Evolutionary conservation across 2,797 vertebrate species (phyloP).

Genomic region (Cossypha heuglini): DNA sequence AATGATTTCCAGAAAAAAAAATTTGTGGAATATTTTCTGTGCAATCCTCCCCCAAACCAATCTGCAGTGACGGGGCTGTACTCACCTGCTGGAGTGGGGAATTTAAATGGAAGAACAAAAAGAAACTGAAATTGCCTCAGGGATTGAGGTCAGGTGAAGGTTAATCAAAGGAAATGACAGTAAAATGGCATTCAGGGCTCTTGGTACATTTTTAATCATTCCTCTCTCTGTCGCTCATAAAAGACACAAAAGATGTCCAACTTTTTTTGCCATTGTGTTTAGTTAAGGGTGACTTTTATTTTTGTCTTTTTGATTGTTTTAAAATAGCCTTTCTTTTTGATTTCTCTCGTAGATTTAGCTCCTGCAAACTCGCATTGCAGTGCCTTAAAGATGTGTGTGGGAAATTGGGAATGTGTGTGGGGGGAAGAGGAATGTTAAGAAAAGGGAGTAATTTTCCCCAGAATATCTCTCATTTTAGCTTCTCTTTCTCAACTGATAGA

Average conservation of each 20-base stretch:
- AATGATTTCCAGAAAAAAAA: background rate
- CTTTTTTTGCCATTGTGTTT: background rate
- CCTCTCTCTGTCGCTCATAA: background rate
- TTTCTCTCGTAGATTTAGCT: background rate
- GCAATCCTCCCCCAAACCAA: background rate
- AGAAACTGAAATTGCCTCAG: constrained; percentile 74
- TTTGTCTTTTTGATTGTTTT: constrained; percentile 3
- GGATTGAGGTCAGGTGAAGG: constrained; percentile 78
- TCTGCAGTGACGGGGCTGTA: constrained; percentile 18
- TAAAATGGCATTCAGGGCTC: constrained; percentile 73
- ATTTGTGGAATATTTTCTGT: background rate
- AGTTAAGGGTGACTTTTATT: background rate
- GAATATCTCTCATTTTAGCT: constrained; percentile 42
- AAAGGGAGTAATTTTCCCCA: constrained; percentile 53
- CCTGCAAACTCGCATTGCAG: background rate
- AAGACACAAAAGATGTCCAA: constrained; percentile 26
- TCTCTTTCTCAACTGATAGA: background rate
- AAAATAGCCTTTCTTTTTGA: background rate
- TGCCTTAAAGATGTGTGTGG: constrained; percentile 24
- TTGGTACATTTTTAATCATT: constrained; percentile 75
- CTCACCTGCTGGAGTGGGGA: constrained; percentile 54
- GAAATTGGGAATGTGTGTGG: constrained; percentile 17
- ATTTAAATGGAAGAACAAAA: constrained; percentile 75
- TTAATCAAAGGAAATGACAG: constrained; percentile 84
- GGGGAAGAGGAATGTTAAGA: constrained; percentile 50